phyloP scores from a whole-genome alignment of 2,113 vertebrate genomes.

The Poeciliopsis prolifica region DNA sequence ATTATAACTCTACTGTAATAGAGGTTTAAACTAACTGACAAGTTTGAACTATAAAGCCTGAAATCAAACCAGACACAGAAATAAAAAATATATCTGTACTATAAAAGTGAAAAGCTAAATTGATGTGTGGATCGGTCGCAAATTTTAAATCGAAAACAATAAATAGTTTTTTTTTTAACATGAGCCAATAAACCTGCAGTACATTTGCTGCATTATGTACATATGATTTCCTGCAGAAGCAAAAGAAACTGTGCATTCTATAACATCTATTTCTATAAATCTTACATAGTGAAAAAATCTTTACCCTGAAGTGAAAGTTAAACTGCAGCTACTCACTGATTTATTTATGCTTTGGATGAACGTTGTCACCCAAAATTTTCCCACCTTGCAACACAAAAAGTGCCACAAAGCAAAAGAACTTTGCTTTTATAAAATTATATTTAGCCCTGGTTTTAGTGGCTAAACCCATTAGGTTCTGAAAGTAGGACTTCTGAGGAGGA shows the following conservation, averaged over 20 bases:
- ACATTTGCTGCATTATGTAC: neutral
- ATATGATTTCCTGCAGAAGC: conserved; percentile 14
- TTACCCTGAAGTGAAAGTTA: neutral
- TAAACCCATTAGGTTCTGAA: neutral
- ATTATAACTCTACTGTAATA: neutral
- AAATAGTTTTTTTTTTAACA: neutral
- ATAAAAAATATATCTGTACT: neutral
- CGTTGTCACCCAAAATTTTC: too few relatives aligned
- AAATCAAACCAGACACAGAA: neutral
- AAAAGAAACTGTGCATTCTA: neutral
- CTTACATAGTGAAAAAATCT: neutral
- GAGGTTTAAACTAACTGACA: neutral
- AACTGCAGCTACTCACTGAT: neutral
- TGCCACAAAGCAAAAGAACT: neutral
- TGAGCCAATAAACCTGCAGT: neutral
- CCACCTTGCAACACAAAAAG: conserved; percentile 1
- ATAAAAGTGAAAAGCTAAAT: neutral
- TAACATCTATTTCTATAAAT: conserved; percentile 12
- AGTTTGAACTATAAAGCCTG: neutral
- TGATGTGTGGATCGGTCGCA: neutral
- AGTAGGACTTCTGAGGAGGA: conserved; percentile 17
- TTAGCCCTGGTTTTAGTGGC: conserved; percentile 1
- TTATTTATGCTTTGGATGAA: neutral
- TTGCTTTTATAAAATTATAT: conserved; percentile 15
- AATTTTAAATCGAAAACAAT: neutral